Conservation (phyloP, 2,888 invertebrate species). For the Mythimna loreyi region DNA sequence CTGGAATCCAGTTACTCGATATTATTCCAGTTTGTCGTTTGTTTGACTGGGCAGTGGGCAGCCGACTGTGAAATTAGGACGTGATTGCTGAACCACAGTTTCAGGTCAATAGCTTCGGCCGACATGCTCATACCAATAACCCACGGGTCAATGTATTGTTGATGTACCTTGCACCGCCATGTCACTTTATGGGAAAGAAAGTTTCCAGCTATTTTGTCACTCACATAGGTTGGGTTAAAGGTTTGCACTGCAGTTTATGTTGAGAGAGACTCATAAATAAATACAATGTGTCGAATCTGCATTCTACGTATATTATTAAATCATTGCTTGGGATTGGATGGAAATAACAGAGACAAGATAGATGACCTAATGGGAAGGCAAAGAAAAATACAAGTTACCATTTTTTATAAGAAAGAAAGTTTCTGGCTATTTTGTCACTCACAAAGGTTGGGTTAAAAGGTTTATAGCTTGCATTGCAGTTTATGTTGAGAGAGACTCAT, state of each 20-base stretch:
- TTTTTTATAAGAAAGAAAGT: slow-evolving; percentile 33
- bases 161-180: slow-evolving; percentile 21
- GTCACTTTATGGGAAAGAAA: slow-evolving; percentile 34
- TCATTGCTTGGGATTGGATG: no score
- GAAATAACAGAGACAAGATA: no score
- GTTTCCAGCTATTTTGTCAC: slow-evolving; percentile 8
- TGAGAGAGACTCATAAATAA: background rate
- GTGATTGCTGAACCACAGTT: slow-evolving; percentile 71
- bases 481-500: slow-evolving; percentile 3
- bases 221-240: no score
- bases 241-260: background rate
- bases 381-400: no score
- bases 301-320: background rate
- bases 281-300: background rate
- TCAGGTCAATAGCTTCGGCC: slow-evolving; percentile 79
- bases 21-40: slow-evolving; percentile 63
- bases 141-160: slow-evolving; percentile 43
- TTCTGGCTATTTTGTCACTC: slow-evolving; percentile 2
- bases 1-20: slow-evolving; percentile 58
- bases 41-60: slow-evolving; percentile 65
- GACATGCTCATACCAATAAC: slow-evolving; percentile 64
- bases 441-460: no score
- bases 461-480: background rate
- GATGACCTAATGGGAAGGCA: no score
- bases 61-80: slow-evolving; percentile 79